Evolutionary conservation across 2,797 vertebrate genomes (phyloP), one percentile per base, ranked within the genome.

Genomic region (Microcaecilia unicolor): DNA sequence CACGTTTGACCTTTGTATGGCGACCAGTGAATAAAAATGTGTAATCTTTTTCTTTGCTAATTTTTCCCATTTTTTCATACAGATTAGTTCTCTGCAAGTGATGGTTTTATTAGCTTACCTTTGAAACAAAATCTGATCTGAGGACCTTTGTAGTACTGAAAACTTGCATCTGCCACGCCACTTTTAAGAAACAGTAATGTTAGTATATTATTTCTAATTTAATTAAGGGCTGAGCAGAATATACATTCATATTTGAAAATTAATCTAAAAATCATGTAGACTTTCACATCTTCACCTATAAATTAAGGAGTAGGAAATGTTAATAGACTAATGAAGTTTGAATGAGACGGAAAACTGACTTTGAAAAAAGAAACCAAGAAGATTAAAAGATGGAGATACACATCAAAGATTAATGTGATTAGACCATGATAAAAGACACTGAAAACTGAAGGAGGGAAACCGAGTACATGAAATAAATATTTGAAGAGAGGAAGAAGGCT

Each of bases 321-420:
- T 58, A 51, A 54, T 40, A 25, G 56, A 56, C 46, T 37, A 28
- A 40, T 16, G 9, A 58, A 50, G 41, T 56, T 22, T 16, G 22
- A 48, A 40, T 34, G 44, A 52, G 51, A 61, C 22, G 38, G 31
- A 30, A 61, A 50, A 28, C 41, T 61, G 30, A 22, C 46, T 61
- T 66, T 58, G 43, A 45, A 51, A 61, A n/a, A 57, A 35, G 44
- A 51, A 63, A 38, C 37, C 35, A 41, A 24, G 32, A 28, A 64
- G 60, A 70, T 60, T 58, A 61, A 44, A 73, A 67, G 18, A 31
- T 24, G 43, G 25, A 67, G 51, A 68, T 45, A 51, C 40, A 44
- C 20, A 29, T 57, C 47, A 44, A 16, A 51, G 55, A 61, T 67
- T 48, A 65, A 55, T 63, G 31, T 31, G 22, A 58, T 80, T 61